Base-by-base conservation (phyloP, 2,888 invertebrate species). In the Phalera bucephala region DNA sequence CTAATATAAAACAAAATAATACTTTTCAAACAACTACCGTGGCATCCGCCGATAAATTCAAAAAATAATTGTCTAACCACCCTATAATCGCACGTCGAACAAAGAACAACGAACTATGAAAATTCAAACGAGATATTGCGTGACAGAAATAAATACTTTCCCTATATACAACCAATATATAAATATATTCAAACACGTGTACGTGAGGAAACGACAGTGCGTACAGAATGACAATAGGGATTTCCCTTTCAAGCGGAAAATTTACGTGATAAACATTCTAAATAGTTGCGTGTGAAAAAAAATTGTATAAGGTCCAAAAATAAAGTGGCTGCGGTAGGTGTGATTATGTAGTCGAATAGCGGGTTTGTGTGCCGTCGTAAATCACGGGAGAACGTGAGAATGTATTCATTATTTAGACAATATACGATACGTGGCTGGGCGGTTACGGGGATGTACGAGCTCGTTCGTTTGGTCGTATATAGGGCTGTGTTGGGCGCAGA, bases 191-290 rank as follows among this genome's bases (percentile, higher is more conserved):
- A 64, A 80, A 86, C 86, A 86, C 86, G 87, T 87, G 88, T 89
- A 84, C 68, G 79, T 80, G 69, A 83, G 86, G 85, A 87, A 84
- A 82, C 80, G 62, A 63, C 61, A 66, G 68, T 76, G 72, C 75
- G 78, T 69, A 56, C 63, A 54, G 88, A 87, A 89, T 88, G 76
- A 85, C 88, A 88, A 88, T 88, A 72, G 71, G 72, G 79, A 83
- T 87, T 88, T 88, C 88, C 87, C 87, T 89, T 86, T 85, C 85
- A 71, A 81, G 80, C 81, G 80, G 83, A 82, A 89, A 87, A 88
- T 87, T 87, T 86, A 88, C 88, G 89, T 89, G 89, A 86, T 86
- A 83, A 78, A 87, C 82, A 89, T 86, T 80, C 80, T 73, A 82
- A 86, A 80, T 61, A 65, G 74, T 80, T 61, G 84, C 87, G 83